A percentile compares a stretch with the other conserved stretches of the same genome.
phyloP scores from a whole-genome alignment of 2,888 invertebrate genomes.

The Troilus luridus region DNA sequence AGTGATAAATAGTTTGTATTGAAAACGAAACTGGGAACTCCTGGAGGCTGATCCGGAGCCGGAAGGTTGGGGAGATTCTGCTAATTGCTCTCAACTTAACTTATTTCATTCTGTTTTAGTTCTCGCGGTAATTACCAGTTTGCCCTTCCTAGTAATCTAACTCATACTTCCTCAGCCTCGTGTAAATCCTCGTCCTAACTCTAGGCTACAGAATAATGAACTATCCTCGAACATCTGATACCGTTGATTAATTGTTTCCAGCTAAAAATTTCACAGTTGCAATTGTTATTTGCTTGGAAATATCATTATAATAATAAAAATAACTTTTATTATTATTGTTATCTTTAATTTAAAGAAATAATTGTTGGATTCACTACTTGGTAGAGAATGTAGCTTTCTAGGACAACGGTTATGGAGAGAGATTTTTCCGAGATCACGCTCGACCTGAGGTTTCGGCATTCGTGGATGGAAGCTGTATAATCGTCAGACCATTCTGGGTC shows the following conservation, averaged over 20 bases:
- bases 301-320: too few relatives aligned
- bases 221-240: not conserved
- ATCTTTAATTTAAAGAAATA: too few relatives aligned
- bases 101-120: slow-evolving; percentile 46
- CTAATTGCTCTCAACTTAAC: slow-evolving; percentile 25
- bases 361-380: too few relatives aligned
- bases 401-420: too few relatives aligned
- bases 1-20: not conserved
- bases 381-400: too few relatives aligned
- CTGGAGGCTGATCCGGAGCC: not conserved
- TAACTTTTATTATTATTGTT: too few relatives aligned
- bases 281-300: too few relatives aligned
- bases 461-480: too few relatives aligned
- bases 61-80: not conserved
- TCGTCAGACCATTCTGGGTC: too few relatives aligned
- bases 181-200: slow-evolving; percentile 1
- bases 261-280: not conserved
- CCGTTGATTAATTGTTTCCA: not conserved
- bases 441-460: too few relatives aligned
- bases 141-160: slow-evolving; percentile 18
- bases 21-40: not conserved
- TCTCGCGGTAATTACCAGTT: slow-evolving; percentile 11
- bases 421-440: too few relatives aligned
- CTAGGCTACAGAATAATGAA: not conserved
- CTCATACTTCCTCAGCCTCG: not conserved